A percentile compares a stretch with the other conserved stretches of the same genome.
These are phyloP conservation scores for Sinocyclocheilus grahami DNA, from an alignment of 2,113 vertebrate species.

Conservation along the genomic window DNA sequence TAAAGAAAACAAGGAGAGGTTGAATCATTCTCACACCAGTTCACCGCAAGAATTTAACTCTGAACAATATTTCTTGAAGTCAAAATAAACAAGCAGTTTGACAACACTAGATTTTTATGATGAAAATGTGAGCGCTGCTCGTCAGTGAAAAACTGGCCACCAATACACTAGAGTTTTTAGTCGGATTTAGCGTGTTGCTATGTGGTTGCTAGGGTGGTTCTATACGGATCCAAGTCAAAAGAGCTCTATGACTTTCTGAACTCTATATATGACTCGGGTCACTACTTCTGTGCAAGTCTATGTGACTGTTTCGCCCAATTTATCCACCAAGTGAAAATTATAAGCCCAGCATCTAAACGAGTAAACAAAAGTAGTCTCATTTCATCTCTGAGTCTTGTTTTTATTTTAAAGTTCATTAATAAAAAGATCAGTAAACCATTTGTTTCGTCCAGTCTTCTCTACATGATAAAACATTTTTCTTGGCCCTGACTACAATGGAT, in stretches of 20 bases:
- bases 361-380: slow-evolving; percentile 9
- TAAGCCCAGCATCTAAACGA: background rate
- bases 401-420: slow-evolving; percentile 56
- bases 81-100: background rate
- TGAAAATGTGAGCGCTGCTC: background rate
- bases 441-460: slow-evolving; percentile 46
- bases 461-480: slow-evolving; percentile 36
- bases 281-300: background rate
- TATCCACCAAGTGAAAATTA: too few species aligned
- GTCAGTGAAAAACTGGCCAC: background rate
- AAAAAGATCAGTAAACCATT: slow-evolving; percentile 53
- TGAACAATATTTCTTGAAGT: background rate
- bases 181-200: background rate
- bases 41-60: slow-evolving; percentile 1
- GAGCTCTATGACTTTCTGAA: background rate
- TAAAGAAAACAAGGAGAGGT: slow-evolving; percentile 27
- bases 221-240: background rate
- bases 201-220: background rate
- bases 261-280: background rate
- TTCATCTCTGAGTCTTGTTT: slow-evolving; percentile 36
- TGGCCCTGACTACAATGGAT: slow-evolving; percentile 50
- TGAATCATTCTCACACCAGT: slow-evolving; percentile 5
- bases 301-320: background rate
- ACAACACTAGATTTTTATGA: background rate
- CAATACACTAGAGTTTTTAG: background rate